These are phyloP conservation scores for Ametastegia equiseti DNA, from an alignment of 2,888 invertebrate species.

Conservation along the genomic window DNA sequence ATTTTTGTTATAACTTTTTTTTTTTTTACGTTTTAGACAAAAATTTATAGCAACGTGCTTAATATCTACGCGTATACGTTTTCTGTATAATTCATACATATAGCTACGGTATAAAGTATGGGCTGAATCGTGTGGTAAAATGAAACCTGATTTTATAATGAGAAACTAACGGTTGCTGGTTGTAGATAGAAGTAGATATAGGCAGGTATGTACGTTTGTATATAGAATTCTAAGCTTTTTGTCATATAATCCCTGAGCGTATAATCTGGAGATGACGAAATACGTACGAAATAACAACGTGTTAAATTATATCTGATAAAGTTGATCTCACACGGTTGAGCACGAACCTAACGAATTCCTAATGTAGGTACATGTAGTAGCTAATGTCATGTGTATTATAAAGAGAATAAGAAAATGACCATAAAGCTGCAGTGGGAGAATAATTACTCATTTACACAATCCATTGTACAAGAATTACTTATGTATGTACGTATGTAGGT, in stretches of 20 bases:
- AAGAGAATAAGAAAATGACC: too few species aligned
- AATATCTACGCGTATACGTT: background rate
- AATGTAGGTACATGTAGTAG: too few species aligned
- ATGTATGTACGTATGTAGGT: too few species aligned
- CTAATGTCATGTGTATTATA: too few species aligned
- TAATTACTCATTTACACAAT: too few species aligned
- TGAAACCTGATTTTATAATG: slow-evolving; percentile 10
- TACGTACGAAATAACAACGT: background rate
- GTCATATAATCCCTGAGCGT: background rate
- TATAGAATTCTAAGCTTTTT: slow-evolving; percentile 4
- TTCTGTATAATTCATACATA: too few species aligned
- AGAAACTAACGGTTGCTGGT: background rate
- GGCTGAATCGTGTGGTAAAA: background rate
- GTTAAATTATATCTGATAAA: background rate
- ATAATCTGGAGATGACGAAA: background rate
- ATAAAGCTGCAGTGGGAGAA: too few species aligned
- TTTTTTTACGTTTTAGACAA: background rate
- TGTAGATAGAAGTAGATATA: background rate
- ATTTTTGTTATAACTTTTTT: background rate
- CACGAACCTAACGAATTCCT: background rate
- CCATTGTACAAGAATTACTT: too few species aligned
- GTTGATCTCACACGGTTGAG: background rate
- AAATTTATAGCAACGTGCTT: background rate
- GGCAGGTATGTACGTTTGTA: background rate
- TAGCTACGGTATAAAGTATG: too few species aligned